phyloP scores from a whole-genome alignment of 2,113 vertebrate species.

The Cheirogaleus medius region DNA sequence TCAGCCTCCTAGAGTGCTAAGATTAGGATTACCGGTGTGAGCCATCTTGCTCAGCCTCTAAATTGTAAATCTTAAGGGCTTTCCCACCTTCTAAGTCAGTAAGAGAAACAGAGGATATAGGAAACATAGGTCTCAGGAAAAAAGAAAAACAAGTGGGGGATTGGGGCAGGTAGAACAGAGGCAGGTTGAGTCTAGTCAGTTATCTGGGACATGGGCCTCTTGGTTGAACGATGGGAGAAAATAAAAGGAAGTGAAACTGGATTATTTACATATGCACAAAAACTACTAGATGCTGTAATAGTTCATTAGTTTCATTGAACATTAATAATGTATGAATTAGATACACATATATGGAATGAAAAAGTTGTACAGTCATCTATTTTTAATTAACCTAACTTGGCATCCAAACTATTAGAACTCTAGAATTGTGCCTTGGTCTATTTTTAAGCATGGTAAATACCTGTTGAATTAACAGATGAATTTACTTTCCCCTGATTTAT shows the following conservation, averaged over 20 bases:
- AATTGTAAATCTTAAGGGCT: neutral
- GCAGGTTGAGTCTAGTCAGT: neutral
- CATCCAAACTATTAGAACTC: neutral
- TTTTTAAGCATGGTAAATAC: conserved; percentile 5
- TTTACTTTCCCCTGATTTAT: neutral
- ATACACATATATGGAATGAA: neutral
- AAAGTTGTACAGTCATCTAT: neutral
- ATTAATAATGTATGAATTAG: neutral
- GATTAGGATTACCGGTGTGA: no score
- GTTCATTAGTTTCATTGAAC: neutral
- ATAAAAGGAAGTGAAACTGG: neutral
- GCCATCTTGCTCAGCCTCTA: no score
- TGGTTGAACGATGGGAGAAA: neutral
- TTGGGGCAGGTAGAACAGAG: neutral
- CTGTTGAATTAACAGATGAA: neutral
- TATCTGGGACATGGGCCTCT: neutral
- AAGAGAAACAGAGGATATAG: neutral
- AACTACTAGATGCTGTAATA: neutral
- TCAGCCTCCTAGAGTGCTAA: no score
- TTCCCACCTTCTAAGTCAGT: neutral
- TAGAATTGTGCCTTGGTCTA: neutral
- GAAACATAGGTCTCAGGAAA: neutral
- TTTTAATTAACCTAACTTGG: neutral
- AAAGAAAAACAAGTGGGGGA: neutral
- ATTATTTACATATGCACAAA: neutral